A percentile compares a stretch with the other conserved stretches of the same genome.
phyloP scores from a whole-genome alignment of 2,888 invertebrate species.

The Drosophila tanythrix region DNA sequence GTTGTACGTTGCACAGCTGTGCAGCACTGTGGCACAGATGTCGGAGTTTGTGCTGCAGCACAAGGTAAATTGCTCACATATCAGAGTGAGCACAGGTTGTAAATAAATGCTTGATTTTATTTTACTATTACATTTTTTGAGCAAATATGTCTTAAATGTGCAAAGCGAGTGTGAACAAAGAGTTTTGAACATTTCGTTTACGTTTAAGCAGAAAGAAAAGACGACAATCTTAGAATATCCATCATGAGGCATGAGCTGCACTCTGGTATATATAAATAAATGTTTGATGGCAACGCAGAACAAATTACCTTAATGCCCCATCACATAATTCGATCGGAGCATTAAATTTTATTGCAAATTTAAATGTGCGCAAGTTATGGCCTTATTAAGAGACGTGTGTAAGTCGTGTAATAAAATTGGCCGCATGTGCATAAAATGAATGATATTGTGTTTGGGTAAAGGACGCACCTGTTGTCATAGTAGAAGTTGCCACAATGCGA shows the following conservation, averaged over 20 bases:
- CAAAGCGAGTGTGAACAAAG: not conserved
- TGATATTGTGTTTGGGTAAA: not conserved
- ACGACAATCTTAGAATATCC: not conserved
- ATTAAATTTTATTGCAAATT: constrained; percentile 23
- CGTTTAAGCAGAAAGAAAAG: not conserved
- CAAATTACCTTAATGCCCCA: constrained; percentile 1
- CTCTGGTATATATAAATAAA: not conserved
- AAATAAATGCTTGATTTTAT: not conserved
- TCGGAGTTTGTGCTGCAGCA: not conserved
- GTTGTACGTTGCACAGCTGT: constrained; percentile 6
- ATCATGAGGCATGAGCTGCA: too few species aligned
- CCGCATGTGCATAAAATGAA: constrained; percentile 4
- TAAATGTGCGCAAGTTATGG: constrained; percentile 12
- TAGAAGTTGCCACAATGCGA: constrained; percentile 98
- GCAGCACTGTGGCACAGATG: not conserved
- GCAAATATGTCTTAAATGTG: not conserved
- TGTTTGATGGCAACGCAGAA: not conserved
- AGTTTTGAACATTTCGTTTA: not conserved
- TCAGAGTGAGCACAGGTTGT: not conserved
- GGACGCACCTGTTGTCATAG: constrained; percentile 91
- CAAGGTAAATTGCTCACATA: not conserved
- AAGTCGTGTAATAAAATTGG: constrained; percentile 10
- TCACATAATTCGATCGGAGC: constrained; percentile 20
- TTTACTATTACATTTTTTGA: not conserved
- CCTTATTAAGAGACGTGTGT: constrained; percentile 4